Evolutionary conservation across 2,797 vertebrate genomes (phyloP), one percentile per base, ranked within the genome.

Genomic region (Gambusia yucatana): DNA sequence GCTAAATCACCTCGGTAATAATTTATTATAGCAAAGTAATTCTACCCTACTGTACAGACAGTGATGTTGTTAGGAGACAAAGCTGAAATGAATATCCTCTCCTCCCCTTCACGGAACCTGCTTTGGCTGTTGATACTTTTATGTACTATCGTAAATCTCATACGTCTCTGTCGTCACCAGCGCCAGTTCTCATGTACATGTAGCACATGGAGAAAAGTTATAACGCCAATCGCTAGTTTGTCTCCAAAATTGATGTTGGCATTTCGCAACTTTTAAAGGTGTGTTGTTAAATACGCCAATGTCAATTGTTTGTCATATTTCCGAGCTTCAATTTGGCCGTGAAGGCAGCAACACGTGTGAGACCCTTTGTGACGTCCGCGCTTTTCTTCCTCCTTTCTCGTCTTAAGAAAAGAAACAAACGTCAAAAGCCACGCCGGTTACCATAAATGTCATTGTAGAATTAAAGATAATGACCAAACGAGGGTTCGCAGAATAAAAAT

Each of bases 311-410:
- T 14, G 0, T 20, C 0, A 0, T 8, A 69, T 87, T 84, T 88
- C 82, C 82, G 82, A 81, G 77, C 52, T 85, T 81, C 0, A n/a
- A 4, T 0, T 0, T 43, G 25, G 0, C 11, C 4, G 0, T 76
- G 82, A 94, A 94, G 22, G 87, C 76, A 87, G 39, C 90, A 52
- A 61, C 28, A 73, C 75, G 89, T 91, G 86, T 91, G 87, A 82
- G 77, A 61, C 61, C 30, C 69, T 86, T 83, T 67, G 86, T 96
- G 94, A 95, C 95, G 95, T 94, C 43, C 57, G 16, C 63, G 0
- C 63, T 55, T 74, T 72, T 17, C 25, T 4, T 36, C 52, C 80
- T 82, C 77, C 75, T 77, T 44, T 76, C 39, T 3, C 1, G 22
- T 22, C 4, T 48, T 5, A n/a, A 81, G 0, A 47, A 13, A 77